Base-by-base conservation (phyloP, 2,113 vertebrate species). In the Macquaria ambigua region DNA sequence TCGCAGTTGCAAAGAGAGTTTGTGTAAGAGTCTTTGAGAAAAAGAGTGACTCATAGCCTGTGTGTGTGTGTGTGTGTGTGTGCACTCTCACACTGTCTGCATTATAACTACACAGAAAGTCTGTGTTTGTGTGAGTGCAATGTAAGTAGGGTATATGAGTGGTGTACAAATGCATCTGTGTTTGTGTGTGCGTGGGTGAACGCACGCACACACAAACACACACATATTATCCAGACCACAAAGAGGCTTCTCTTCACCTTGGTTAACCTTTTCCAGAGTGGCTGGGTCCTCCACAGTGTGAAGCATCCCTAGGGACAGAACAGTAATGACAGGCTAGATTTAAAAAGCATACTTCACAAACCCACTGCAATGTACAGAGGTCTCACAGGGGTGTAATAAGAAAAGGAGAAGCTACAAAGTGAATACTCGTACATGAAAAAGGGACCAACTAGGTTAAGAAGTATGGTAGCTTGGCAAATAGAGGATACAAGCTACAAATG, bases 211-310 rank as follows among this genome's bases (percentile, higher is more conserved):
- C 31, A 39, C 11, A 28, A 15, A 66, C 5, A 39, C n/a, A 34
- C 43, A 18, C 37, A n/a, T 6, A 34, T 41, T 25, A 67, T 8
- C 66, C 16, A 71, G 78, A 84, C 37, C 31, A 28, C n/a, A 88
- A 85, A 85, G 39, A 58, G 11, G 11, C n/a, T 31, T 83, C 46
- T 48, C 28, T 94, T 96, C 90, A 99, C 98, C 97, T 96, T 98
- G 96, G 77, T 94, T 90, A 6, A 93, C 93, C 0, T 97, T 95
- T 28, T 97, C 96, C 92, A 96, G 88, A 64, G 94, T 81, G 56
- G 91, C 64, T 12, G 89, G 90, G 74, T 98, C 96, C 92, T 97
- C 96, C 81, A 94, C 83, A 15, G 69, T 95, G 75, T 95, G 93
- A 89, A 98, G 93, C 91, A 97, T 93, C 66, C 92, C 98, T 99